Conservation (phyloP, 2,113 vertebrate species). For the Corapipo altera region DNA sequence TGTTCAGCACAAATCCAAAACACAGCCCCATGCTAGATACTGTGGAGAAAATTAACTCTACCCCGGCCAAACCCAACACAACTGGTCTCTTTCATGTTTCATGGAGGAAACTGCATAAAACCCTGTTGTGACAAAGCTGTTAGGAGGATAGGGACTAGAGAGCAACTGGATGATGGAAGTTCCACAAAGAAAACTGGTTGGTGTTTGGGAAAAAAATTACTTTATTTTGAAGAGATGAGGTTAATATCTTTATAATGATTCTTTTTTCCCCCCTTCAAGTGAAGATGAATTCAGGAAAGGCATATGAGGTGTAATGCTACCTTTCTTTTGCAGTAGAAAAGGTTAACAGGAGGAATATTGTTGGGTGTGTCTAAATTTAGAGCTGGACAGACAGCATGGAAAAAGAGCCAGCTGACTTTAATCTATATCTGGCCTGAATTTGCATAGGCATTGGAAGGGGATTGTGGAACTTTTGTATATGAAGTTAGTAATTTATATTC, state of each 20-base stretch:
- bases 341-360: background rate
- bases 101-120: background rate
- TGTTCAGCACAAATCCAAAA: background rate
- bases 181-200: background rate
- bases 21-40: background rate
- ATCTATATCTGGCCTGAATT: background rate
- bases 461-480: background rate
- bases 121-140: background rate
- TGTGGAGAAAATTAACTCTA: background rate
- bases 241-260: background rate
- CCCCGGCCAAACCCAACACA: background rate
- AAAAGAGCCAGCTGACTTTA: background rate
- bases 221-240: background rate
- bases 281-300: background rate
- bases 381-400: background rate
- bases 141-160: background rate
- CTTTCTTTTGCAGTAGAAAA: background rate
- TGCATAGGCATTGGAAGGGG: background rate
- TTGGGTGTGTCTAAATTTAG: background rate
- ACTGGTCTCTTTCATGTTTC: background rate
- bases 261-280: background rate
- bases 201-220: background rate
- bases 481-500: background rate
- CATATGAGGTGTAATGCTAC: background rate
- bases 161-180: background rate